Conservation (phyloP, 2,797 vertebrate genomes). For the Huso huso region DNA sequence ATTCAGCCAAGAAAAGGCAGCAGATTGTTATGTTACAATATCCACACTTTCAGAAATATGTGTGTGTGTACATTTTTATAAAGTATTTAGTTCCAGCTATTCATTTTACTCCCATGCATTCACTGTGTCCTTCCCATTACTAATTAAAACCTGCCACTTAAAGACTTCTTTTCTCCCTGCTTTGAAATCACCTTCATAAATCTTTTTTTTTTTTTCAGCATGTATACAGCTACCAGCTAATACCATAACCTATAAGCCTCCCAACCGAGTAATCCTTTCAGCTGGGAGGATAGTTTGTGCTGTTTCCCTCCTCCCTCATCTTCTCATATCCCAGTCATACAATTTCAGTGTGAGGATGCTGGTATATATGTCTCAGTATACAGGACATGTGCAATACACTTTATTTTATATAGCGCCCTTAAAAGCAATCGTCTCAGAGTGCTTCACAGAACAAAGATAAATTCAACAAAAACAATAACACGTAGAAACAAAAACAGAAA, state of each 20-base stretch:
- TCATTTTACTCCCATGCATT: neutral
- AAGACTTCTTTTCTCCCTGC: neutral
- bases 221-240: neutral
- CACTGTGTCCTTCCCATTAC: neutral
- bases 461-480: too few relatives aligned
- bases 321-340: neutral
- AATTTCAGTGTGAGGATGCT: constrained; percentile 15
- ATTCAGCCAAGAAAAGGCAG: neutral
- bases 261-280: neutral
- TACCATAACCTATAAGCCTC: constrained; percentile 2
- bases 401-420: too few relatives aligned
- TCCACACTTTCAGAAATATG: neutral
- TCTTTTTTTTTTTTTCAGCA: neutral
- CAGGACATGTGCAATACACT: too few relatives aligned
- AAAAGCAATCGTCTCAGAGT: too few relatives aligned
- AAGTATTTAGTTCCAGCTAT: constrained; percentile 6
- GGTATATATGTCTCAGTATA: too few relatives aligned
- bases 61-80: neutral
- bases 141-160: constrained; percentile 8
- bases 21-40: neutral
- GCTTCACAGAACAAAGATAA: too few relatives aligned
- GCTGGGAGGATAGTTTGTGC: constrained; percentile 2
- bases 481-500: too few relatives aligned
- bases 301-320: constrained; percentile 13
- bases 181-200: neutral